phyloP scores from a whole-genome alignment of 2,888 invertebrate genomes.

The Cinara cedri region DNA sequence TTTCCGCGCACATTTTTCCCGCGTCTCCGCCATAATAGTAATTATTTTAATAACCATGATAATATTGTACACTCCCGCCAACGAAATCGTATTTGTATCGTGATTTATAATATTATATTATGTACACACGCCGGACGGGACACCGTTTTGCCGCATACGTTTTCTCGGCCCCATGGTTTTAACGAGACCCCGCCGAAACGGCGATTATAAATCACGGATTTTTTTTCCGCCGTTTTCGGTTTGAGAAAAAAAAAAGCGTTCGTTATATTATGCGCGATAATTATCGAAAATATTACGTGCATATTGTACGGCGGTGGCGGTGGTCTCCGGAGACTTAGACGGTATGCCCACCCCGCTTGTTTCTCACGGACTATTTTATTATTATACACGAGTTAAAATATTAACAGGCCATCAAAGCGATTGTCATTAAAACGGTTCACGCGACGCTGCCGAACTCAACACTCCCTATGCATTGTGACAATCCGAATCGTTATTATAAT shows the following conservation, averaged over 20 bases:
- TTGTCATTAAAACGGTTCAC: background rate
- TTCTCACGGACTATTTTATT: slow-evolving; percentile 30
- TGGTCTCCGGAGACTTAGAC: background rate
- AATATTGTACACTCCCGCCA: background rate
- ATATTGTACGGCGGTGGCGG: background rate
- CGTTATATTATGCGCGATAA: slow-evolving; percentile 3
- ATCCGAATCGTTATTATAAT: no score
- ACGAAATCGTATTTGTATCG: background rate
- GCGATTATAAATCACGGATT: slow-evolving; percentile 31
- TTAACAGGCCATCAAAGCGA: background rate
- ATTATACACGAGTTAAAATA: background rate
- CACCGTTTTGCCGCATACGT: slow-evolving; percentile 8
- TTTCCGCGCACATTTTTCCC: no score
- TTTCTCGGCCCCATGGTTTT: background rate
- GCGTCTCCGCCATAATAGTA: background rate
- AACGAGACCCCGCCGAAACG: slow-evolving; percentile 11
- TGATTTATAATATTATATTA: slow-evolving; percentile 12
- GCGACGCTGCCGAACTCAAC: no score
- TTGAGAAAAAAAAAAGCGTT: no score
- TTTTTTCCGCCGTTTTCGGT: no score
- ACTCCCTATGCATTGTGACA: no score
- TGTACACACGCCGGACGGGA: background rate
- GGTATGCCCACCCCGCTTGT: background rate
- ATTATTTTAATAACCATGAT: background rate
- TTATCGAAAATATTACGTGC: slow-evolving; percentile 29